Evolutionary conservation across 1,140 invertebrate species (phyloP), one percentile per base, ranked within the genome.

Genomic region (Orchesella cincta): DNA sequence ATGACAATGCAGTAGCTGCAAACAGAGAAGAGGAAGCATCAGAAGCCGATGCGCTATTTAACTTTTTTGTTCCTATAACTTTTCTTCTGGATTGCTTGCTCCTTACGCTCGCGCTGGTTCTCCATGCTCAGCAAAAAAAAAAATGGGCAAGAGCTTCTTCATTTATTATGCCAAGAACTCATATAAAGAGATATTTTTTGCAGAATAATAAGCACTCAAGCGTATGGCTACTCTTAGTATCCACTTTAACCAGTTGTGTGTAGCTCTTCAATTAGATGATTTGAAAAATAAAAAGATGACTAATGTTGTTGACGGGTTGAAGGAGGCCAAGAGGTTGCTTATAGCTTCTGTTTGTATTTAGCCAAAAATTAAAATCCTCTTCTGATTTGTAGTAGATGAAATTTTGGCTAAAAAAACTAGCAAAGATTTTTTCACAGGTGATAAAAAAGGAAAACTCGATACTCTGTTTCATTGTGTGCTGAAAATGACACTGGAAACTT

Each of bases 1-100:
- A 67, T 33, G 62, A 67, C 62, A 67, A 67, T 67, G 62, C 62
- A 67, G 62, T 67, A 67, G 62, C 62, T 31, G 62, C 31, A 67
- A 31, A 29, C 26, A 67, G 3, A 67, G 1, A 8, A 46, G 5
- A 14, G 23, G 52, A 8, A 18, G 39, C 39, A 5, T 18, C 5
- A 46, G 39, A 46, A 46, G 52, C 52, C 52, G 52, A 20, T 20
- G 23, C 52, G 23, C 23, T 57, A n/a, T 57, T 12, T 57, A n/a
- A 31, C 62, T 67, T 33, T 57, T 26, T 18, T 57, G 52, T 23
- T 23, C 52, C 5, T 5, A 46, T 46, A 46, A 18, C 39, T 57
- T 57, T 57, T 57, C 23, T n/a, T 14, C 23, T 57, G 14, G 23
- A 57, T 8, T 57, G 52, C 23, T n/a, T n/a, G n/a, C n/a, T n/a